These are phyloP conservation scores for Pampusana beccarii DNA, from an alignment of 2,113 vertebrate genomes.

Conservation along the genomic window DNA sequence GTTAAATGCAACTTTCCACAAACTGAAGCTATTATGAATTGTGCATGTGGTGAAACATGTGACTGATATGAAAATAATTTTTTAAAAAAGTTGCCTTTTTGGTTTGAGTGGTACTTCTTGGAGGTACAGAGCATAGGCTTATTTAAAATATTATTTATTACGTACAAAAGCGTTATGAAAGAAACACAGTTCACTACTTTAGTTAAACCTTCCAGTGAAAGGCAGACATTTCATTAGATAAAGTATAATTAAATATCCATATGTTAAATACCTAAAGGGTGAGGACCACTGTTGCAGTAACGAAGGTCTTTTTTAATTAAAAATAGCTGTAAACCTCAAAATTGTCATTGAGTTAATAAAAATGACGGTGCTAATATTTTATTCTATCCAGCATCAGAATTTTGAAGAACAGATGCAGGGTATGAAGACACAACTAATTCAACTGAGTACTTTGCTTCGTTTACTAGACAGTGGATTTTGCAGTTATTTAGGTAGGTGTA, in stretches of 20 bases:
- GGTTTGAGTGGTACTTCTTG: background rate
- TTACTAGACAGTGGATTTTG: constrained; percentile 94
- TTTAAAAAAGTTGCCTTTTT: background rate
- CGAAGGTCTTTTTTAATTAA: background rate
- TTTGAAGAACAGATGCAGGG: constrained; percentile 99
- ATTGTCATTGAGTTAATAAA: background rate
- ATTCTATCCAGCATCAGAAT: constrained; percentile 89
- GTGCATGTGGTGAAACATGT: background rate
- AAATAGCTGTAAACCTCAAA: background rate
- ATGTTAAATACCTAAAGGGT: background rate
- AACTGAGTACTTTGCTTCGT: constrained; percentile 91
- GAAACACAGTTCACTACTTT: background rate
- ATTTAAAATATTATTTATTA: background rate
- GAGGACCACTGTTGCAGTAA: background rate
- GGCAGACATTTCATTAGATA: background rate
- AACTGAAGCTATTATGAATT: background rate
- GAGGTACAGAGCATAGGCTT: background rate
- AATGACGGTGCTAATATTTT: constrained; percentile 34
- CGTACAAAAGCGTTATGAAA: background rate
- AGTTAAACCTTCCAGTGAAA: background rate
- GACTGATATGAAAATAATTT: background rate
- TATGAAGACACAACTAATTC: constrained; percentile 96
- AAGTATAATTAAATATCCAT: background rate
- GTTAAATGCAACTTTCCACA: background rate
- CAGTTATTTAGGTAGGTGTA: constrained; percentile 91